Conservation (phyloP, 2,113 vertebrate genomes). For the Montifringilla adamsi region DNA sequence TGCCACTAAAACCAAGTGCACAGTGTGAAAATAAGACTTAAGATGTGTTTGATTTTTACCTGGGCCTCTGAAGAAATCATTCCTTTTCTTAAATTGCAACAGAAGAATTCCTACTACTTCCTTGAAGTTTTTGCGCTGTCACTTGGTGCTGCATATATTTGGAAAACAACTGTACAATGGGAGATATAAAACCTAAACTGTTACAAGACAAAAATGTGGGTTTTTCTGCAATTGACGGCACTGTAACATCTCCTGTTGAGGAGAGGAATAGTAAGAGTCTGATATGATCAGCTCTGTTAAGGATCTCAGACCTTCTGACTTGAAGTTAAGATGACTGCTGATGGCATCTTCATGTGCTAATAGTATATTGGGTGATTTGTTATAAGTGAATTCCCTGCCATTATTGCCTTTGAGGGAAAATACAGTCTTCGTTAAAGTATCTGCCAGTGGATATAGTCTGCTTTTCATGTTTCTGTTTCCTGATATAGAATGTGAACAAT, state of each 20-base stretch:
- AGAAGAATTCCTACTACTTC: not conserved
- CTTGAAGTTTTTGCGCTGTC: not conserved
- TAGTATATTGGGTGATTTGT: not conserved
- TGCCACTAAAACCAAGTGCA: not conserved
- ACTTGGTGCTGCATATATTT: not conserved
- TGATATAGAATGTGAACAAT: not conserved
- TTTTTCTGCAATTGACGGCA: not conserved
- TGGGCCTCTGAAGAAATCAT: not conserved
- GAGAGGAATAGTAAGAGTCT: not conserved
- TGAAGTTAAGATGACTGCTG: not conserved
- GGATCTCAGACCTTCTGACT: not conserved
- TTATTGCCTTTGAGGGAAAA: not conserved
- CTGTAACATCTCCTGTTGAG: not conserved
- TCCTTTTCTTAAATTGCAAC: not conserved
- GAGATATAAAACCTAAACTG: not conserved
- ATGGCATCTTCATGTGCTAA: not conserved
- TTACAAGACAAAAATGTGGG: not conserved
- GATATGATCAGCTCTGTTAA: not conserved
- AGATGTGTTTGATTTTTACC: not conserved
- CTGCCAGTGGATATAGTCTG: not conserved
- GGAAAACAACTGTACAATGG: not conserved
- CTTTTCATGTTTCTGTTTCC: not conserved
- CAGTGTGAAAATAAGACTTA: not conserved
- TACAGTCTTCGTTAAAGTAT: not conserved
- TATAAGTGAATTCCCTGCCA: not conserved